Percentiles rank a stretch among this genome's conserved stretches.
Evolutionary conservation across 2,888 invertebrate genomes (phyloP).

Genomic region (Schizaphis graminum): DNA sequence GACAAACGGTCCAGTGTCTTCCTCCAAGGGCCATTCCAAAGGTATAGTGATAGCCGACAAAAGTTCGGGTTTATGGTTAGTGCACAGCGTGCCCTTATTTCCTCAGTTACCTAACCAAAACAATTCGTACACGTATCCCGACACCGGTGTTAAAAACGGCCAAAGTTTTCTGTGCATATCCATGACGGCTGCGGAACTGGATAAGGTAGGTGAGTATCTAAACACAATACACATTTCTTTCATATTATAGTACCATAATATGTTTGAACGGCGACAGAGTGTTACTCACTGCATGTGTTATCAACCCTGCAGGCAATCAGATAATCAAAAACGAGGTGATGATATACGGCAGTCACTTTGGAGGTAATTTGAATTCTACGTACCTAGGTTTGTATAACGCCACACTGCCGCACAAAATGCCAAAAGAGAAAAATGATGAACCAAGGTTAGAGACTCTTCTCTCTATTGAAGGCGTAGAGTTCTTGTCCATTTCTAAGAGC

Average conservation of each 20-base stretch:
- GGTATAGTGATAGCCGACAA: conserved; percentile 85
- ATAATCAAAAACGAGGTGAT: conserved; percentile 86
- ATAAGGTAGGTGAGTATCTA: conserved; percentile 77
- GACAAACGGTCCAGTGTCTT: conserved; percentile 76
- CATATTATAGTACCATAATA: background rate
- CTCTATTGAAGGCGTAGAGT: background rate
- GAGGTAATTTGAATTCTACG: conserved; percentile 73
- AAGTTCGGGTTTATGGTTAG: conserved; percentile 86
- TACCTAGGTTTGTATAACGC: conserved; percentile 77
- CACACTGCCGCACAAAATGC: background rate
- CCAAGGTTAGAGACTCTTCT: conserved; percentile 68
- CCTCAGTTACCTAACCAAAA: conserved; percentile 75
- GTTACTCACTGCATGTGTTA: background rate
- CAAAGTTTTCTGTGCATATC: conserved; percentile 92
- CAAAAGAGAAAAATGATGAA: background rate
- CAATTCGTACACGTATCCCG: conserved; percentile 78
- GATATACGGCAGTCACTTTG: conserved; percentile 80
- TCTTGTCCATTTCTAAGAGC: conserved; percentile 70
- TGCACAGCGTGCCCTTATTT: conserved; percentile 93
- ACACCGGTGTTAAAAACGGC: conserved; percentile 81
- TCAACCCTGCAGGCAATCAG: conserved; percentile 73
- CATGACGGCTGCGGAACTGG: conserved; percentile 77
- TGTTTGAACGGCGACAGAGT: background rate
- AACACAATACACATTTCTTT: background rate
- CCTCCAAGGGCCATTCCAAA: conserved; percentile 86